A percentile compares a stretch with the other conserved stretches of the same genome.
These are phyloP conservation scores for Diadema setosum DNA, from an alignment of 35 echinoderm and acorn worm genomes.

Conservation along the genomic window DNA sequence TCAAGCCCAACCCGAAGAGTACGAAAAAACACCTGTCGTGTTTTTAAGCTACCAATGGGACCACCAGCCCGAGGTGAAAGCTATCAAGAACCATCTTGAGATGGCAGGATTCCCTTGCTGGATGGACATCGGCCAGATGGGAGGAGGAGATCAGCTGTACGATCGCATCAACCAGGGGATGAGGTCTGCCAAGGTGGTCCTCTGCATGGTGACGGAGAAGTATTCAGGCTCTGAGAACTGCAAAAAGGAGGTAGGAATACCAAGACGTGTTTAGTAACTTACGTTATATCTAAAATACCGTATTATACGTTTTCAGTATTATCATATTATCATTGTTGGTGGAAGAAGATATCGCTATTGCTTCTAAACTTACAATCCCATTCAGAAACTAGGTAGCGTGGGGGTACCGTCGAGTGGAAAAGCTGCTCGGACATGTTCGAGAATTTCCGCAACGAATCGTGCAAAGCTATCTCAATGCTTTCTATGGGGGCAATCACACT, in stretches of 20 bases:
- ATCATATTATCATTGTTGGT: no score
- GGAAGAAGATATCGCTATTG: no score
- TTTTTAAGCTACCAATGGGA: slow-evolving; percentile 98
- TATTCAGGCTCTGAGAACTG: slow-evolving; percentile 90
- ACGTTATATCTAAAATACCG: neutral
- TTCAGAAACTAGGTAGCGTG: no score
- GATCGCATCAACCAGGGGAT: slow-evolving; percentile 86
- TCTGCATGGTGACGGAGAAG: slow-evolving; percentile 84
- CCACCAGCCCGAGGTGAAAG: slow-evolving; percentile 75
- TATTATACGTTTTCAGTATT: neutral
- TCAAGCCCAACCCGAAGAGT: neutral
- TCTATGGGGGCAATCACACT: neutral
- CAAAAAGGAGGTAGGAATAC: slow-evolving; percentile 91
- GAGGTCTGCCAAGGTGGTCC: slow-evolving; percentile 80
- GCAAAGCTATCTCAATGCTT: neutral
- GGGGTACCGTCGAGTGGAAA: no score
- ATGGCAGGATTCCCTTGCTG: slow-evolving; percentile 89
- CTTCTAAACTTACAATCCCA: no score
- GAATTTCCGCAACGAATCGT: neutral
- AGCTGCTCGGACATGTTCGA: neutral
- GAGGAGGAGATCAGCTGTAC: slow-evolving; percentile 81
- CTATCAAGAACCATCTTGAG: slow-evolving; percentile 71
- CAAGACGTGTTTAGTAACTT: neutral
- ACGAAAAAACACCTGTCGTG: slow-evolving; percentile 55
- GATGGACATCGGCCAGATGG: slow-evolving; percentile 98